Base-by-base conservation (phyloP, 92 coral and sea anemone species). In the Pocillopora grandis region DNA sequence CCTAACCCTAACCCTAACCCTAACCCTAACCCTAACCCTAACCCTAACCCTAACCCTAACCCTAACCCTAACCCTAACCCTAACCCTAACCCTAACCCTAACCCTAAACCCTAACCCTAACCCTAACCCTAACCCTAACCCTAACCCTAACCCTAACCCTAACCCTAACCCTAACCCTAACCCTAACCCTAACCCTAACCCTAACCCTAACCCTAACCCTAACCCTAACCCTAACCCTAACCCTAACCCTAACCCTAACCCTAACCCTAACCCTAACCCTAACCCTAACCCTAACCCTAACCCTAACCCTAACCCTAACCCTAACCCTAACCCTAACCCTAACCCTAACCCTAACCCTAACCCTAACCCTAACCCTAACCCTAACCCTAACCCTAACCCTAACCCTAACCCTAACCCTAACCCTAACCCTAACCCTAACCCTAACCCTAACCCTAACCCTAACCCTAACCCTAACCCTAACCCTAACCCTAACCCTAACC, bases 1-100 rank as follows among this genome's bases (percentile, higher is more conserved):
- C 36, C 76, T 55, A 63, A 72, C 78, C 85, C 78, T 8, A 69
- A 70, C 78, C 85, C 85, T 70, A 69, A 81, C 78, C 85, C 85
- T 70, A 69, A 81, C 78, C 85, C 85, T 81, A 68, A 81, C 85
- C 85, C 85, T 81, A 68, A 81, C 85, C 85, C 35, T 59, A 78
- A 56, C 70, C 70, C 83, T 59, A 56, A 78, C 70, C 83, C 83
- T 59, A 56, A 78, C 70, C 70, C 83, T 56, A 59, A 78, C 83
- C 83, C 83, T 78, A 78, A 78, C 83, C 83, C 83, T 78, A 76
- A 66, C 85, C 85, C 67, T 21, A 79, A 63, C 84, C 84, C 67
- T 58, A 79, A 63, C 84, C 84, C 69, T 60, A 80, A 65, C 84
- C 84, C 69, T 60, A 80, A 65, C 84, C 85, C 72, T 62, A 81